Evolutionary conservation across 2,113 vertebrate genomes (phyloP).

Genomic region (Petroica traversi): DNA sequence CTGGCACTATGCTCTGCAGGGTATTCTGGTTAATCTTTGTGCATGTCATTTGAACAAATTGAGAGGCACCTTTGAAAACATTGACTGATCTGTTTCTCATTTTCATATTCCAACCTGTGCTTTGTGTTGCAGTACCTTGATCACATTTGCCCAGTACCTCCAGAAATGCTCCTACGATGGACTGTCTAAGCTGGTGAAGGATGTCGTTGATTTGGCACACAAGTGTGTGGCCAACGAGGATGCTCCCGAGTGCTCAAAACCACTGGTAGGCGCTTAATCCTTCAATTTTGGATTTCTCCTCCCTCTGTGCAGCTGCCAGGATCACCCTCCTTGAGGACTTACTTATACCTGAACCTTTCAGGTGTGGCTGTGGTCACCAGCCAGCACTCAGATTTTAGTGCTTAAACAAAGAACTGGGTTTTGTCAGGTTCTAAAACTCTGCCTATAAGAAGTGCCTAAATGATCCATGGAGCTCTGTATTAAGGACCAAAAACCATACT

Average conservation of each 20-base stretch:
- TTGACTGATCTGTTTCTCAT: background rate
- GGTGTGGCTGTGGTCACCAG: background rate
- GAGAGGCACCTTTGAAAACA: background rate
- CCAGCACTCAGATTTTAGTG: background rate
- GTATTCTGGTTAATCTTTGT: background rate
- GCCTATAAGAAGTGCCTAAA: background rate
- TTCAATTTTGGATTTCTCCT: background rate
- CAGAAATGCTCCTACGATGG: slow-evolving; percentile 61
- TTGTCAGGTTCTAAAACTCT: background rate
- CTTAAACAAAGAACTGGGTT: background rate
- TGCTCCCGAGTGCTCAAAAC: slow-evolving; percentile 31
- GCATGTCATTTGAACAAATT: background rate
- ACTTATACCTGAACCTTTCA: background rate
- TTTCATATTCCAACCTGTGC: background rate
- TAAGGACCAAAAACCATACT: background rate
- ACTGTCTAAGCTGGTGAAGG: slow-evolving; percentile 15
- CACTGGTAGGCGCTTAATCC: slow-evolving; percentile 57
- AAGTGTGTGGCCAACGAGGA: slow-evolving; percentile 57
- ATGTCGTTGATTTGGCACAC: slow-evolving; percentile 64
- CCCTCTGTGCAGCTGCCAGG: rapidly evolving
- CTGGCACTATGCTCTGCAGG: background rate
- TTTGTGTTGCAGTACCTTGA: slow-evolving; percentile 61
- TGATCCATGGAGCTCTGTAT: background rate
- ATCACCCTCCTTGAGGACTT: background rate
- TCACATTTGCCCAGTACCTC: slow-evolving; percentile 71